Evolutionary conservation across 2,113 vertebrate species (phyloP).

Genomic region (Equus quagga): DNA sequence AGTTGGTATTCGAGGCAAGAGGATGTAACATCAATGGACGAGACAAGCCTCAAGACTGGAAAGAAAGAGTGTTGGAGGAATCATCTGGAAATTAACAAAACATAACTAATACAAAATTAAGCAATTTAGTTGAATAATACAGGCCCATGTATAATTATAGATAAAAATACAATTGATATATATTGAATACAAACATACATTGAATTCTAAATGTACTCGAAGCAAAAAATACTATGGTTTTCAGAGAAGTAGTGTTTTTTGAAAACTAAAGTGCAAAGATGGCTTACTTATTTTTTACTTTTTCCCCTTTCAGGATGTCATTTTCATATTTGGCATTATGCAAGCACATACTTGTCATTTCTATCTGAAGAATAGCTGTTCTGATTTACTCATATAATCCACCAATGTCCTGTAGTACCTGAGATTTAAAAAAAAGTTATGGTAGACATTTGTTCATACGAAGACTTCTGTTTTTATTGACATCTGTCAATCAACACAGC

Average conservation of each 20-base stretch:
- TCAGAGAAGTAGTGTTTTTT: background rate
- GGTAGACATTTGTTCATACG: background rate
- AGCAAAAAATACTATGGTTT: background rate
- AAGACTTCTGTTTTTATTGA: background rate
- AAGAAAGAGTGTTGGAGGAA: background rate
- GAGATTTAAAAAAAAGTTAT: background rate
- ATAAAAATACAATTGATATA: background rate
- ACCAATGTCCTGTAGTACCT: background rate
- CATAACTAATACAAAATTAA: background rate
- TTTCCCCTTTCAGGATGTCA: background rate
- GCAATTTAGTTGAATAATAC: background rate
- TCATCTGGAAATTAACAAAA: background rate
- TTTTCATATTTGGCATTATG: conserved; percentile 32
- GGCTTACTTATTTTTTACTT: background rate
- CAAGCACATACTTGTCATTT: conserved; percentile 4
- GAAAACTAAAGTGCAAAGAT: background rate
- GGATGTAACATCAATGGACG: background rate
- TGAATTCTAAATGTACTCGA: background rate
- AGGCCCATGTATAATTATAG: background rate
- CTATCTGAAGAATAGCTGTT: background rate
- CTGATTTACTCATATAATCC: background rate
- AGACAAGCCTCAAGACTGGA: background rate
- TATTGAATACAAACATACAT: background rate
- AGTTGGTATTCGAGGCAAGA: background rate
- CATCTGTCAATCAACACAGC: background rate